Conservation (phyloP, 2,113 vertebrate species). For the Ramphastos sulfuratus region DNA sequence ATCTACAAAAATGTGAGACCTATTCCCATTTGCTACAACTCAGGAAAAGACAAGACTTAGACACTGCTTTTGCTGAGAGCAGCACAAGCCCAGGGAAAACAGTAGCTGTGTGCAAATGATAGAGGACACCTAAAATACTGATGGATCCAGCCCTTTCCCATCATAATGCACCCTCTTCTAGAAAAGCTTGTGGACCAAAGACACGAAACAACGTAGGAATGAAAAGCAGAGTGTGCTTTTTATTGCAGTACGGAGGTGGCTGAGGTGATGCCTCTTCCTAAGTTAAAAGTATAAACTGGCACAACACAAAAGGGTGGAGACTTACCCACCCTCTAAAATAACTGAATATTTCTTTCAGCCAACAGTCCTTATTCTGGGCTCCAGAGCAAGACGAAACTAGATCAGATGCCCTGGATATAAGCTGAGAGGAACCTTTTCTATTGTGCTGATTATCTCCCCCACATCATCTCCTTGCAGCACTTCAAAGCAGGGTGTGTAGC, state of each 20-base stretch:
- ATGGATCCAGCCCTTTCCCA: background rate
- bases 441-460: background rate
- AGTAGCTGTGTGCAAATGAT: background rate
- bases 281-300: slow-evolving; percentile 2
- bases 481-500: background rate
- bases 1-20: background rate
- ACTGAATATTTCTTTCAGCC: background rate
- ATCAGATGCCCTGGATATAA: background rate
- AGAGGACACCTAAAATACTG: background rate
- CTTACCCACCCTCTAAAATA: background rate
- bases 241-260: background rate
- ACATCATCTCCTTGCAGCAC: background rate
- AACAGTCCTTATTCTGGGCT: background rate
- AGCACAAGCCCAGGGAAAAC: background rate
- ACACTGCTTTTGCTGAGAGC: background rate
- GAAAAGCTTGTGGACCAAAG: background rate
- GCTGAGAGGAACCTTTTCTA: background rate
- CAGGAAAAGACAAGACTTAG: background rate
- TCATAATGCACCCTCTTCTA: background rate
- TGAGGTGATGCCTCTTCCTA: background rate
- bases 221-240: background rate
- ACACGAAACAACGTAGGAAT: background rate
- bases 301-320: background rate
- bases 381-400: background rate
- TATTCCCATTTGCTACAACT: background rate